Evolutionary conservation across 2,797 vertebrate species (phyloP), one percentile per base, ranked within the genome.

Genomic region (Fistularia commersonii): DNA sequence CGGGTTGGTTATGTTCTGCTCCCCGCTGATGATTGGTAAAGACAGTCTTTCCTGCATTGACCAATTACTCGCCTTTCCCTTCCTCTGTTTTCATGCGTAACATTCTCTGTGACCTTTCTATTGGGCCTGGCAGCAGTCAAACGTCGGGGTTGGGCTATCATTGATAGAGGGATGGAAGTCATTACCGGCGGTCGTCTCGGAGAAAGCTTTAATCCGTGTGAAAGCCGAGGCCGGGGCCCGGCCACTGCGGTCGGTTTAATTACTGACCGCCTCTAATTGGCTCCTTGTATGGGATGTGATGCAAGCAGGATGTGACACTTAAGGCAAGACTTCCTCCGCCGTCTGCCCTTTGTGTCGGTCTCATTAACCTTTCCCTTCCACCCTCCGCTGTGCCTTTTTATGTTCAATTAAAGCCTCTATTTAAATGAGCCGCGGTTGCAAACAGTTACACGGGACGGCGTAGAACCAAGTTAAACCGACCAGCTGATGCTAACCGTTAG

Each of bases 281-380:
- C 66, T 82, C 65, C 76, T 65, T 68, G 77, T 77, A 66, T 50
- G 45, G 63, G 49, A 69, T 48, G 56, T 66, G 69, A 77, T 77
- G 65, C 65, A 66, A 57, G 78, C 68, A 56, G 64, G 69, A 83
- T 67, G 75, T 89, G 84, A 87, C 86, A 88, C 84, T 82, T 73
- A 80, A 77, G 72, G 73, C 77, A 37, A 78, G 80, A 74, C 73
- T 75, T 82, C 69, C 51, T 74, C 66, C 73, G 71, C 64, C 58
- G 64, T 66, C 72, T 87, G 83, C 72, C 81, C 86, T 88, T 88
- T 88, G 83, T 83, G 83, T 81, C 80, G 72, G 68, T 71, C 61
- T 71, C 72, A 84, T 87, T 90, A 88, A 88, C 88, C 88, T 90
- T 90, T 87, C 66, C 64, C 67, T 83, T 68, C 74, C 74, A 79